Conservation (phyloP, 2,113 vertebrate species). For the Stegostoma tigrinum region DNA sequence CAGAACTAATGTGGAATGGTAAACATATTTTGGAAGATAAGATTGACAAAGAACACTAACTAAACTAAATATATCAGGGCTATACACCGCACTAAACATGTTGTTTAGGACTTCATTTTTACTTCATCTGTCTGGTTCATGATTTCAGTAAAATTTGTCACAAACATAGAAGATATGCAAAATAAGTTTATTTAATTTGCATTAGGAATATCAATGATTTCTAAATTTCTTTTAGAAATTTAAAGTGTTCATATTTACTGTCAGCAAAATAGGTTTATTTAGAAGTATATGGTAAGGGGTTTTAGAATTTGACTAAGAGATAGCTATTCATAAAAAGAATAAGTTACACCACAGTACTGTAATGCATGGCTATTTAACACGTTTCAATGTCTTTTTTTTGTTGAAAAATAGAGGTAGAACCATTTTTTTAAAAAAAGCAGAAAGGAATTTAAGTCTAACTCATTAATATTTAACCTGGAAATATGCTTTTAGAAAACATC, state of each 20-base stretch:
- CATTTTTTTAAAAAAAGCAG: background rate
- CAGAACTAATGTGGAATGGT: slow-evolving; percentile 11
- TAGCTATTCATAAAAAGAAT: background rate
- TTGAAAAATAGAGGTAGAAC: background rate
- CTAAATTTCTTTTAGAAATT: background rate
- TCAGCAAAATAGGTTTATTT: background rate
- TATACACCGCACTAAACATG: background rate
- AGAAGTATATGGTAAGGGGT: background rate
- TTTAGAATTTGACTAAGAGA: background rate
- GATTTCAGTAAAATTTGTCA: background rate
- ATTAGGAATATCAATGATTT: background rate
- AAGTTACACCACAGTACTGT: background rate
- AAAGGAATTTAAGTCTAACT: background rate
- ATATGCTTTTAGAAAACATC: no score
- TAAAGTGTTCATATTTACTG: background rate
- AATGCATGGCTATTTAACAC: background rate
- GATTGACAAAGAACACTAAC: background rate
- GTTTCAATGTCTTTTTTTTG: background rate
- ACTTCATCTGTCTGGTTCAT: background rate
- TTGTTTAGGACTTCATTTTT: background rate
- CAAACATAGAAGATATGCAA: background rate
- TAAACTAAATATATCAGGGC: background rate
- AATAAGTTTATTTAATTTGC: background rate
- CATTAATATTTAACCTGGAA: background rate
- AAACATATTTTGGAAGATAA: background rate